Conservation (phyloP, 1,140 invertebrate genomes). For the Oedothorax gibbosus region DNA sequence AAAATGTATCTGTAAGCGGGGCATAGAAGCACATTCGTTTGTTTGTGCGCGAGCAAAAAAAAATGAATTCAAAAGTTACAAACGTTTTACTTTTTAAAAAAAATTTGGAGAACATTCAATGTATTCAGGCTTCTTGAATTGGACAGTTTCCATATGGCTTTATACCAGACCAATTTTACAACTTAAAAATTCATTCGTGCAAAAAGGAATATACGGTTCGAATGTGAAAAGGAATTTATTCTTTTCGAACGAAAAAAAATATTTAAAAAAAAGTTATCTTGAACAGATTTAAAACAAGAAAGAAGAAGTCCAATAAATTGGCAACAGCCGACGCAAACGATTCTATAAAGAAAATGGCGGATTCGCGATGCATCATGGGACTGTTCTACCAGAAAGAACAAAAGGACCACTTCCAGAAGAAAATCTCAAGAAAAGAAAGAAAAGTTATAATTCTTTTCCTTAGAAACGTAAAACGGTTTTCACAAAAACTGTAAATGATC, state of each 20-base stretch:
- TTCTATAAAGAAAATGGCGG: slow-evolving; percentile 54
- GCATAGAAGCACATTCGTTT: slow-evolving; percentile 20
- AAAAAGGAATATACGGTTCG: slow-evolving; percentile 23
- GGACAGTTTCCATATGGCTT: slow-evolving; percentile 52
- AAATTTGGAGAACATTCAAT: slow-evolving; percentile 11
- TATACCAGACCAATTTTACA: slow-evolving; percentile 56
- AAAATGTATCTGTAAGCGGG: background rate
- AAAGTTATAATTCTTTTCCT: slow-evolving; percentile 39
- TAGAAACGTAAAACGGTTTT: slow-evolving; percentile 31
- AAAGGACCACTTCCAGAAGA: slow-evolving; percentile 34
- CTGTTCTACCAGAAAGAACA: slow-evolving; percentile 40
- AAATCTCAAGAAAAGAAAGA: background rate
- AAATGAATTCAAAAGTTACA: slow-evolving; percentile 25
- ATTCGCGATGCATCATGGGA: slow-evolving; percentile 51
- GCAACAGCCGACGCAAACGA: slow-evolving; percentile 52
- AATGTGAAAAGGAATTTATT: slow-evolving; percentile 30
- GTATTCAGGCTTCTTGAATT: slow-evolving; percentile 3
- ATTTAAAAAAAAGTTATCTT: slow-evolving; percentile 9
- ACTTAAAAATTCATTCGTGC: slow-evolving; percentile 20
- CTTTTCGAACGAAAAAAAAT: slow-evolving; percentile 16
- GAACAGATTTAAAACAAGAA: slow-evolving; percentile 33
- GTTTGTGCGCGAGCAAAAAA: slow-evolving; percentile 12
- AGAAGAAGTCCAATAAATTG: slow-evolving; percentile 51
- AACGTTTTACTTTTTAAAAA: background rate
- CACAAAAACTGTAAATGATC: slow-evolving; percentile 52